Percentiles rank a stretch among this genome's conserved stretches.
These are phyloP conservation scores for Beris chalybata DNA, from an alignment of 2,888 invertebrate species.

Conservation along the genomic window DNA sequence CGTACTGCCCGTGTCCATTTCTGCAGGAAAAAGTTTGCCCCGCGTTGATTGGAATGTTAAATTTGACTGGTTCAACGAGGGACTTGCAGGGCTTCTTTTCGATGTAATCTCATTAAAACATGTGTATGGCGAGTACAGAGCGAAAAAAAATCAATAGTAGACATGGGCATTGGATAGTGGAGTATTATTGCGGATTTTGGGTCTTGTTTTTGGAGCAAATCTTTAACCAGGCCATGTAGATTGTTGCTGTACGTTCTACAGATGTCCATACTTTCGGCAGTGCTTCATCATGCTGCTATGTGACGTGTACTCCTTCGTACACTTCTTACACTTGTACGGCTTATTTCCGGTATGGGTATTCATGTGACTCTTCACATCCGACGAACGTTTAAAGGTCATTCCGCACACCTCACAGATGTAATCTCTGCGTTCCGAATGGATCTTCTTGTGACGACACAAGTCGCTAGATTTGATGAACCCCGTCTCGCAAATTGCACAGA, in stretches of 20 bases:
- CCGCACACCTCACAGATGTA: constrained; percentile 46
- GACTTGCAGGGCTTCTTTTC: too few relatives aligned
- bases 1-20: too few relatives aligned
- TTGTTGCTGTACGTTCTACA: neutral
- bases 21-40: too few relatives aligned
- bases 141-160: too few relatives aligned
- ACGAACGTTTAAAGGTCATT: constrained; percentile 46
- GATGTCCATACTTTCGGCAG: constrained; percentile 23
- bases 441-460: constrained; percentile 46
- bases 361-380: constrained; percentile 47
- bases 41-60: too few relatives aligned
- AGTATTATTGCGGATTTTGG: too few relatives aligned
- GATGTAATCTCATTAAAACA: too few relatives aligned
- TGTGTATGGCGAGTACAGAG: too few relatives aligned
- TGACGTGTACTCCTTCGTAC: constrained; percentile 46
- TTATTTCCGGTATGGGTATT: constrained; percentile 46
- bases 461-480: constrained; percentile 47
- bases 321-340: constrained; percentile 45
- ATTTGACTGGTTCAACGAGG: too few relatives aligned
- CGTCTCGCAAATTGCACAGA: constrained; percentile 58
- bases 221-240: too few relatives aligned
- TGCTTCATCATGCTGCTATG: constrained; percentile 48
- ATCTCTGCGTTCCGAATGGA: constrained; percentile 48
- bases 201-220: too few relatives aligned
- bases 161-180: too few relatives aligned